A percentile compares a stretch with the other conserved stretches of the same genome.
phyloP scores from a whole-genome alignment of 2,888 invertebrate genomes.

The Philhelius pedissequus region DNA sequence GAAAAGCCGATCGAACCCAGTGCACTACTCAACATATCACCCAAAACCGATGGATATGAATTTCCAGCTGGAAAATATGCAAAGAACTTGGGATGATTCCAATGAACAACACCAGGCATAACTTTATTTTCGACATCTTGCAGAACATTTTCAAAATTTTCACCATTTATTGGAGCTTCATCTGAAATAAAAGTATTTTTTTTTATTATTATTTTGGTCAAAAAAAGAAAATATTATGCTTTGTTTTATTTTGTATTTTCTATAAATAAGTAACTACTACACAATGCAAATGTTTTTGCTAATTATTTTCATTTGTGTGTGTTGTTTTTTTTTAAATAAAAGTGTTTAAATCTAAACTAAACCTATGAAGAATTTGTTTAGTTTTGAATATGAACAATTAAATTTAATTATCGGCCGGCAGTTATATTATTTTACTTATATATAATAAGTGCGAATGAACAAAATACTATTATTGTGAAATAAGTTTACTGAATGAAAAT shows the following conservation, averaged over 20 bases:
- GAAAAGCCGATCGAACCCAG: slow-evolving; percentile 95
- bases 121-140: slow-evolving; percentile 88
- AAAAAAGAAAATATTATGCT: not conserved
- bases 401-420: not conserved
- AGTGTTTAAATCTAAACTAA: not conserved
- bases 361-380: not conserved
- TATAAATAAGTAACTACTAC: not conserved
- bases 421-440: not conserved
- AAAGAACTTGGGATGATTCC: slow-evolving; percentile 96
- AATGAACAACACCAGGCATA: slow-evolving; percentile 92
- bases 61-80: slow-evolving; percentile 96
- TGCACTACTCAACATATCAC: slow-evolving; percentile 93
- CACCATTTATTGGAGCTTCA: slow-evolving; percentile 85
- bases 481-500: not conserved
- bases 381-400: not conserved
- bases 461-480: slow-evolving; percentile 5
- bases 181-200: slow-evolving; percentile 70
- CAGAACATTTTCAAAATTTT: slow-evolving; percentile 88
- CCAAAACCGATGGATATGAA: slow-evolving; percentile 93
- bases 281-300: not conserved
- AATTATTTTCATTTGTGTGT: not conserved
- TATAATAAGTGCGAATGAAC: not conserved
- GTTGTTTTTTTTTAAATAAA: not conserved
- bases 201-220: not conserved
- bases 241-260: not conserved